A percentile compares a stretch with the other conserved stretches of the same genome.
Conservation (phyloP, 2,113 vertebrate genomes). For the Dromaius novaehollandiae region DNA sequence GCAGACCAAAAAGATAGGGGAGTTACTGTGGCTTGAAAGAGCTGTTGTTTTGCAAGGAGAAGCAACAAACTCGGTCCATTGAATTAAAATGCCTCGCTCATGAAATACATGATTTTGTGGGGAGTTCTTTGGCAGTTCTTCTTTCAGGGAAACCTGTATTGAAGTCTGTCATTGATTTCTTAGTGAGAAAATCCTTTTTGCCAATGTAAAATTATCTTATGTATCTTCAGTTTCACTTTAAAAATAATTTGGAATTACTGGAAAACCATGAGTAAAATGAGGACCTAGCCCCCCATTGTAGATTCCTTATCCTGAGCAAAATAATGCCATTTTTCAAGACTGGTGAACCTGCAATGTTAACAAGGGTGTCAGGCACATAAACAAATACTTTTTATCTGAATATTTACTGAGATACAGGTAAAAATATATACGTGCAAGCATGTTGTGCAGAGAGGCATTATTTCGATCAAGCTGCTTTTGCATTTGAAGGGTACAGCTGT, state of each 20-base stretch:
- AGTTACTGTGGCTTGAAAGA: conserved; percentile 46
- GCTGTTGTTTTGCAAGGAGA: conserved; percentile 61
- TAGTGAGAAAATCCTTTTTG: conserved; percentile 35
- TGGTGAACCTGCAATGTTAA: neutral
- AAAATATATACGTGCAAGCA: neutral
- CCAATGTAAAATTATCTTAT: neutral
- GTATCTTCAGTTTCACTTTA: neutral
- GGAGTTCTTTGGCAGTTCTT: conserved; percentile 47
- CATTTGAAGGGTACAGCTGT: neutral
- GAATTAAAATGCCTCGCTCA: conserved; percentile 65
- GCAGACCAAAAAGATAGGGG: conserved; percentile 23
- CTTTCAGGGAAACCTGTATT: neutral
- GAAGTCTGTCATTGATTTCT: neutral
- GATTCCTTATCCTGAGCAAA: neutral
- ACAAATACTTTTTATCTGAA: neutral
- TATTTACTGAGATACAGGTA: neutral
- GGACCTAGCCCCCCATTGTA: neutral
- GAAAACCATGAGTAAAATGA: neutral
- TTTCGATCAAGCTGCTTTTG: neutral
- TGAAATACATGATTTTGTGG: conserved; percentile 68
- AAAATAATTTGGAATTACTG: neutral
- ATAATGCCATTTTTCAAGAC: neutral
- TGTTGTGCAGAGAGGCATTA: neutral
- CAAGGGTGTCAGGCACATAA: neutral
- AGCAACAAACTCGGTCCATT: conserved; percentile 51